These are phyloP conservation scores for Danio choprae DNA, from an alignment of 2,797 vertebrate genomes.

Conservation along the genomic window DNA sequence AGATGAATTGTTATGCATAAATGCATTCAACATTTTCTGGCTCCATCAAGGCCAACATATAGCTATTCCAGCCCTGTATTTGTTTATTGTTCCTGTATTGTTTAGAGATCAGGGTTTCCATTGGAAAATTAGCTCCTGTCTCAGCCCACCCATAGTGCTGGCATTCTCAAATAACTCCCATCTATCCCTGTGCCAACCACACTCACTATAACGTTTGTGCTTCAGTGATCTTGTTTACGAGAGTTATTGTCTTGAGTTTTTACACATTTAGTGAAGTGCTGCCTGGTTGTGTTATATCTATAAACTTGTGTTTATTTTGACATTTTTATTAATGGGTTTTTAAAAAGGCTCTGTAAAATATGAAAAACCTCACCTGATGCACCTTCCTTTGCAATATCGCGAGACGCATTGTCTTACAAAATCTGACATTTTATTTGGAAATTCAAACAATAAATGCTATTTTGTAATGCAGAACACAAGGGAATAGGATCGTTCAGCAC, in stretches of 20 bases:
- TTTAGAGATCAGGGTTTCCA: conserved; percentile 74
- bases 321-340: not conserved
- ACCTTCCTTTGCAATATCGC: too few relatives aligned
- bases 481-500: too few relatives aligned
- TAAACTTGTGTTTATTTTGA: not conserved
- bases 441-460: too few relatives aligned
- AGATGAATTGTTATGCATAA: conserved; percentile 37
- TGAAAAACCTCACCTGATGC: too few relatives aligned
- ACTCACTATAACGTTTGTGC: conserved; percentile 49
- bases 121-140: conserved; percentile 72
- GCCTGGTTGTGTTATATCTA: conserved; percentile 64
- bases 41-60: conserved; percentile 63
- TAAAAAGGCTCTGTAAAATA: not conserved
- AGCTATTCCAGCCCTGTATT: conserved; percentile 68
- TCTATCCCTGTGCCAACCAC: conserved; percentile 65
- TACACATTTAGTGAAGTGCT: conserved; percentile 63
- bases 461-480: too few relatives aligned
- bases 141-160: conserved; percentile 82
- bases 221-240: conserved; percentile 59
- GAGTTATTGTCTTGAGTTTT: conserved; percentile 48
- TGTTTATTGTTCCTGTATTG: conserved; percentile 73
- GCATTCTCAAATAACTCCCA: conserved; percentile 72
- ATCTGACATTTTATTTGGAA: too few relatives aligned
- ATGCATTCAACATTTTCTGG: conserved; percentile 41
- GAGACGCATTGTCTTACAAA: too few relatives aligned